A percentile compares a stretch with the other conserved stretches of the same genome.
Evolutionary conservation across 1,140 invertebrate species (phyloP).

Genomic region (Parapsyche elsis): DNA sequence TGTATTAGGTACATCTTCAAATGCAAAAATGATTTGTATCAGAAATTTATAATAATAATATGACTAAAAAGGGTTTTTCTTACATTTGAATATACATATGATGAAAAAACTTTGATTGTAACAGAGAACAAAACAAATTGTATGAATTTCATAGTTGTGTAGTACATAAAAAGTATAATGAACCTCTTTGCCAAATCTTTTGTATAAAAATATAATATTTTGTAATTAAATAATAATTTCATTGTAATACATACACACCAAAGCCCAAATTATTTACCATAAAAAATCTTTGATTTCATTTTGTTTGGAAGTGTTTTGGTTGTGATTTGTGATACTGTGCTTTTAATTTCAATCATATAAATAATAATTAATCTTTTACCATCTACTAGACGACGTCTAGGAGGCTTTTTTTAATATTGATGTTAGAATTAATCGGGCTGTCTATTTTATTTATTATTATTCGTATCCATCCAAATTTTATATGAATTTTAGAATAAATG

Average conservation of each 20-base stretch:
- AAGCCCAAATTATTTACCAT: not conserved
- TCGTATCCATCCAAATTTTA: constrained; percentile 4
- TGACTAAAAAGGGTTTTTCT: too few species aligned
- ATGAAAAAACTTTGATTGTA: too few species aligned
- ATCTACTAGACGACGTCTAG: too few species aligned
- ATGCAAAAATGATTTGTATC: too few species aligned
- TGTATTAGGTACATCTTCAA: too few species aligned
- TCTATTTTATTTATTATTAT: not conserved
- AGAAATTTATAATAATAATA: too few species aligned
- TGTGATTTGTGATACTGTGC: not conserved
- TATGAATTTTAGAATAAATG: not conserved
- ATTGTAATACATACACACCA: not conserved
- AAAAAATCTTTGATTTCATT: not conserved
- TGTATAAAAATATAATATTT: not conserved
- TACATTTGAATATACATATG: too few species aligned
- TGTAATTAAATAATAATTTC: not conserved
- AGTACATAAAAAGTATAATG: not conserved
- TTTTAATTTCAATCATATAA: too few species aligned
- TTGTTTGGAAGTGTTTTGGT: not conserved
- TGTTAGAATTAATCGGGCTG: too few species aligned
- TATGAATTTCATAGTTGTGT: not conserved
- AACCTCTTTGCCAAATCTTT: not conserved
- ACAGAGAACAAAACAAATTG: too few species aligned
- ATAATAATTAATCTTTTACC: too few species aligned
- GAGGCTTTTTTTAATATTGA: too few species aligned